These are phyloP conservation scores for Gadus chalcogrammus DNA, from an alignment of 2,113 vertebrate genomes.

Conservation along the genomic window DNA sequence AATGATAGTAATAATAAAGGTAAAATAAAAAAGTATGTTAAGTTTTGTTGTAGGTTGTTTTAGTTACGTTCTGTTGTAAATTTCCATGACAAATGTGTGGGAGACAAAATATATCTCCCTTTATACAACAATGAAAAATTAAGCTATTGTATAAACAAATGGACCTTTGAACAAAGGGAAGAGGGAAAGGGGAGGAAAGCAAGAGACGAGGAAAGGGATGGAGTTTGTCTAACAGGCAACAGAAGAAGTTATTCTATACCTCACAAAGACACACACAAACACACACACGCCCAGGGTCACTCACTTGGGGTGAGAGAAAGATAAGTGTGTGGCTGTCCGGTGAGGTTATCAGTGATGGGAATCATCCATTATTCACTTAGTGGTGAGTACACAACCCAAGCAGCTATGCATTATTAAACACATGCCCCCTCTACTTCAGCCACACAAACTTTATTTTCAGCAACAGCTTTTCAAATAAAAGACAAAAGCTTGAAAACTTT, in stretches of 20 bases:
- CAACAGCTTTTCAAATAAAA: conserved; percentile 6
- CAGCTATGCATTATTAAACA: conserved; percentile 71
- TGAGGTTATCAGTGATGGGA: conserved; percentile 69
- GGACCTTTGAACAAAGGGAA: not conserved
- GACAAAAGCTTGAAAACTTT: too few species aligned
- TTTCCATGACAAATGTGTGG: conserved; percentile 22
- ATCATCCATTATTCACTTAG: conserved; percentile 74
- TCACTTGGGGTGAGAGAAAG: conserved; percentile 46
- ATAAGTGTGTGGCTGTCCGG: conserved; percentile 55
- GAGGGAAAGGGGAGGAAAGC: not conserved
- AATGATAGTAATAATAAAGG: too few species aligned
- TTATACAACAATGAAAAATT: not conserved
- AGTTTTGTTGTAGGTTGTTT: not conserved
- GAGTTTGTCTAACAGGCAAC: not conserved
- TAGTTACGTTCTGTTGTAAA: conserved; percentile 1
- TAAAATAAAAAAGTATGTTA: too few species aligned
- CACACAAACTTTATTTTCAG: conserved; percentile 33
- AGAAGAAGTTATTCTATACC: not conserved
- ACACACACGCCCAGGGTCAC: too few species aligned
- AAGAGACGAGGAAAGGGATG: not conserved
- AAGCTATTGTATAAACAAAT: not conserved
- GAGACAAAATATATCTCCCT: not conserved
- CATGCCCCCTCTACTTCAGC: conserved; percentile 33
- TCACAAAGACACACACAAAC: not conserved
- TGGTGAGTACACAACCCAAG: conserved; percentile 69